phyloP scores from a whole-genome alignment of 2,113 vertebrate genomes.

The Castor canadensis region DNA sequence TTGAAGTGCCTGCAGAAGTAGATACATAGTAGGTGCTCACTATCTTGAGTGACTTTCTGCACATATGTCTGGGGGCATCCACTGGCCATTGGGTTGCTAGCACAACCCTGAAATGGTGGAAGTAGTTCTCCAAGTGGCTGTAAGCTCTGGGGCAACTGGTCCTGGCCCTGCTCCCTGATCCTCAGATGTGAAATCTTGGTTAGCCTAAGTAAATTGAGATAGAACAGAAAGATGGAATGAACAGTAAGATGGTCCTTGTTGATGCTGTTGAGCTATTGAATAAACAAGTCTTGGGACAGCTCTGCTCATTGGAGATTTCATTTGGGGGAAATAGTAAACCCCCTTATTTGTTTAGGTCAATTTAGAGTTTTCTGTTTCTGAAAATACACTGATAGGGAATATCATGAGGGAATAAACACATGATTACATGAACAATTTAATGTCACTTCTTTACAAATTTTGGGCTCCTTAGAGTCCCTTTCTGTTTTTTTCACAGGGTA shows the following conservation, averaged over 20 bases:
- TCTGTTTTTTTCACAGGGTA: no score
- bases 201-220: background rate
- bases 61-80: background rate
- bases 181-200: background rate
- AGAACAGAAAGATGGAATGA: background rate
- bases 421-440: background rate
- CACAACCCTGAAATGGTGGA: background rate
- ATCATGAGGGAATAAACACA: background rate
- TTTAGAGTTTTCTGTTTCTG: conserved; percentile 33
- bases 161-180: background rate
- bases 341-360: background rate
- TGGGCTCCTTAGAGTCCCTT: no score
- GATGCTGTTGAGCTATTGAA: background rate
- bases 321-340: background rate
- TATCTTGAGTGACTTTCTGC: background rate
- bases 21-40: background rate
- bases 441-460: background rate
- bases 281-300: background rate
- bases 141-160: background rate
- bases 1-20: no score
- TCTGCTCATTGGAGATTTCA: background rate
- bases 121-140: background rate
- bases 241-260: background rate
- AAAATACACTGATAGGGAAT: conserved; percentile 1
- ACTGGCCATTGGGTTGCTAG: background rate